Evolutionary conservation across 2,797 vertebrate genomes (phyloP), one percentile per base, ranked within the genome.

Genomic region (Muscicapa striata): DNA sequence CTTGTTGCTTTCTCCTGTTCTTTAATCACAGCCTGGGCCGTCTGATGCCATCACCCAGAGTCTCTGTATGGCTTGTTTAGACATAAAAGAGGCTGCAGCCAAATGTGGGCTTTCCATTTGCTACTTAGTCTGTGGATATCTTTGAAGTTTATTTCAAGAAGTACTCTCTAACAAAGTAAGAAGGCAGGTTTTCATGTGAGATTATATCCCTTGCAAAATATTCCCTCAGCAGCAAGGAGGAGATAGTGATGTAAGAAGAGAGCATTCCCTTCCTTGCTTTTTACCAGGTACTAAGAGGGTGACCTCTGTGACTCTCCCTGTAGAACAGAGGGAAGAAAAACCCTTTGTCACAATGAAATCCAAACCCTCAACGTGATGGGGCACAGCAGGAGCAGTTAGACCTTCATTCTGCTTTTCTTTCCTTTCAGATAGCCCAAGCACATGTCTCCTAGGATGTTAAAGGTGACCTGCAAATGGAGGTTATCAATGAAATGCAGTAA

Each of bases 141-240:
- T 94, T 94, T 96, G 94, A 96, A 94, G 88, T 94, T 89, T 85
- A 72, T 94, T 90, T 96, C 83, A 83, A 94, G 89, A 87, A 87
- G 83, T 93, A 54, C 89, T 93, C 63, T 45, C 80, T 82, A 69
- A 90, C 69, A 87, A 88, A 92, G 57, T 83, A 92, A 87, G 90
- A 84, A 94, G 54, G 26, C 49, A 70, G 34, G 69, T 95, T 94
- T 95, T 93, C 64, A 21, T 83, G 80, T 90, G 95, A 95, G 87
- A 87, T 95, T 94, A 72, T 89, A 84, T 90, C 61, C 84, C 64
- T 93, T 94, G 93, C 95, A 95, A 92, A 95, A 93, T 92, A 95
- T 41, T 90, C 78, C 46, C 54, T 79, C 58, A 74, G 54, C 81
- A 90, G 45, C 2, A 2, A 94, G 83, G 38, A 85, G 62, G 80